Percentiles rank a stretch among this genome's conserved stretches.
phyloP scores from a whole-genome alignment of 1,140 invertebrate genomes.

The Drosophila rhopaloa region DNA sequence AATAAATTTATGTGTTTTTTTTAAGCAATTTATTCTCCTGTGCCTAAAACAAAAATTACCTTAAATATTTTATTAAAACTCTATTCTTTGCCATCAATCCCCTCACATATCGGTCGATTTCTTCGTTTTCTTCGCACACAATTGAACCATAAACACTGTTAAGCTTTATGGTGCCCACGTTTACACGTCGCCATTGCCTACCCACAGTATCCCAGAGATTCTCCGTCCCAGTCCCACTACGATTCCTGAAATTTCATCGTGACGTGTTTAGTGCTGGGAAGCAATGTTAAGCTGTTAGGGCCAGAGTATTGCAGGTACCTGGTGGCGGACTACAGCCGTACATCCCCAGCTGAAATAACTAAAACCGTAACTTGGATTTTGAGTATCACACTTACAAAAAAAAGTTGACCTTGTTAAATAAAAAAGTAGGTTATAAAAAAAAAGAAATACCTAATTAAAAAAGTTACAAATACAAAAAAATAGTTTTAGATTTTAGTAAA shows the following conservation, averaged over 20 bases:
- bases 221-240: slow-evolving; percentile 1
- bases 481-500: too few species aligned
- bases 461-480: too few species aligned
- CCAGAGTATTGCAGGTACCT: slow-evolving; percentile 40
- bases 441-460: too few species aligned
- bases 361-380: slow-evolving; percentile 1
- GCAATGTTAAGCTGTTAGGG: slow-evolving; percentile 36
- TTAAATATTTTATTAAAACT: slow-evolving; percentile 34
- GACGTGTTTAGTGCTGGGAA: slow-evolving; percentile 56
- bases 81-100: slow-evolving; percentile 20
- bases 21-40: not conserved
- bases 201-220: slow-evolving; percentile 19
- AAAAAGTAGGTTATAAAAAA: too few species aligned
- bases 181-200: slow-evolving; percentile 72
- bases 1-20: too few species aligned
- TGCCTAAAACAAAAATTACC: slow-evolving; percentile 4
- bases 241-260: slow-evolving; percentile 50
- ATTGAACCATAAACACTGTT: slow-evolving; percentile 77
- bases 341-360: slow-evolving; percentile 12
- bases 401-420: too few species aligned
- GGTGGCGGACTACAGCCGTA: slow-evolving; percentile 14
- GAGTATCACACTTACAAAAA: slow-evolving; percentile 7
- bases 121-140: slow-evolving; percentile 16
- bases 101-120: slow-evolving; percentile 8
- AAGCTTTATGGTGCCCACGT: slow-evolving; percentile 78